Base-by-base conservation (phyloP, 2,797 vertebrate genomes). In the Hafferia zeledoni region DNA sequence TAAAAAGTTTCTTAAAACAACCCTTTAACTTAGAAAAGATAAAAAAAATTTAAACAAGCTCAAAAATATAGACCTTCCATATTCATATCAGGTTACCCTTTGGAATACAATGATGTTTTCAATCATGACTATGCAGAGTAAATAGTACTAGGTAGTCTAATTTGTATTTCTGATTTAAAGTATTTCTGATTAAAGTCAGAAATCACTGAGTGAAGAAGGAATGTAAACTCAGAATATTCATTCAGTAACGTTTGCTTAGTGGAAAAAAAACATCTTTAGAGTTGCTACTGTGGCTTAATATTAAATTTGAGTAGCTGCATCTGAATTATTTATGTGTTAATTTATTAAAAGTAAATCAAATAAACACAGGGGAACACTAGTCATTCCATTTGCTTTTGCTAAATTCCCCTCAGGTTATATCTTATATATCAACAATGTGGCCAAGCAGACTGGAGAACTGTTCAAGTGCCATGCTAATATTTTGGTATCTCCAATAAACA, bases 271-370 rank as follows among this genome's bases (percentile, higher is more conserved):
- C 69, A 60, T 10, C 23, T 24, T 22, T 41, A 27, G 24, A 67
- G n/a, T 33, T 85, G 77, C 94, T 95, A 81, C 89, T 92, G 87
- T 72, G 90, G 81, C 47, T 95, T 37, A 63, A 37, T 86, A 87
- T 82, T 91, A 95, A 95, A 95, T 79, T 63, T 79, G 65, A 92
- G 77, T 41, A 90, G 91, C 61, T 94, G 59, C 8, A 31, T 69
- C 77, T 75, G 81, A 92, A 91, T 93, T 94, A 94, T 97, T 97
- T 95, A 86, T 56, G 68, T 78, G 39, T 17, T 55, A 35, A 89
- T 43, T 86, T 93, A 95, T 92, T 94, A 96, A 92, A 96, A 94
- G 53, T 79, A 87, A 95, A 97, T 95, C 86, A 95, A 88, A 96
- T 85, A 94, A 91, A 83, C 37, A 59, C 74, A 91, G 46, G 69